phyloP scores from a whole-genome alignment of 2,888 invertebrate genomes.

The Drosophila neutralis region DNA sequence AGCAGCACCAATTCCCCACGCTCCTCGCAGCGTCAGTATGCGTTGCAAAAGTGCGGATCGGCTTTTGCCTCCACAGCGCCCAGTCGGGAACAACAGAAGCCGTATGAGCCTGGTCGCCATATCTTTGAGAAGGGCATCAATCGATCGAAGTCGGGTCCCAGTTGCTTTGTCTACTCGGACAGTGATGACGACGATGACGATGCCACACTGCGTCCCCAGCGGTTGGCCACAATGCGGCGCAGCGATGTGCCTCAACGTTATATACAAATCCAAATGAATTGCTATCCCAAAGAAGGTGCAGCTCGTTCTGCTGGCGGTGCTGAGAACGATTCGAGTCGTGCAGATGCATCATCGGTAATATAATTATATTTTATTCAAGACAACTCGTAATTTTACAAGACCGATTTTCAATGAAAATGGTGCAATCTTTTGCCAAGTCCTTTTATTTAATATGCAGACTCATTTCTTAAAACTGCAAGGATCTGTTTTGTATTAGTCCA shows the following conservation, averaged over 20 bases:
- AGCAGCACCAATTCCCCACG: constrained; percentile 68
- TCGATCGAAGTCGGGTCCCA: constrained; percentile 85
- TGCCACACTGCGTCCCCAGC: constrained; percentile 80
- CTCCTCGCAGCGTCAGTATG: constrained; percentile 79
- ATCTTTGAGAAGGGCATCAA: constrained; percentile 83
- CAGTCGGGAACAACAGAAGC: constrained; percentile 52
- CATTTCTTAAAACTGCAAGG: neutral
- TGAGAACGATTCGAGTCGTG: constrained; percentile 78
- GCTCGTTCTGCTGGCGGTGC: constrained; percentile 9
- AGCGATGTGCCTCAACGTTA: constrained; percentile 82
- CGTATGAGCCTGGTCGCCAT: constrained; percentile 71
- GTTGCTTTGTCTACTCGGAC: constrained; percentile 83
- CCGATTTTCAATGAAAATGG: too few species aligned
- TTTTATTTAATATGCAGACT: neutral
- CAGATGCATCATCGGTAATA: constrained; percentile 74
- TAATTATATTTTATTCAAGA: neutral
- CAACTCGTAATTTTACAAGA: neutral
- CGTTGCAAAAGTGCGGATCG: constrained; percentile 84
- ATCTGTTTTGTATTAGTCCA: neutral
- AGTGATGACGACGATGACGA: constrained; percentile 83
- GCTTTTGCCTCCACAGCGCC: constrained; percentile 65
- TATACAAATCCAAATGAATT: constrained; percentile 84
- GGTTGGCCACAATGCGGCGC: constrained; percentile 82
- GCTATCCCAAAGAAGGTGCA: constrained; percentile 81
- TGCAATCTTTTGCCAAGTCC: neutral